Percentiles rank a stretch among this genome's conserved stretches.
Conservation (phyloP, 1,140 invertebrate species). For the Calosoma granatense region DNA sequence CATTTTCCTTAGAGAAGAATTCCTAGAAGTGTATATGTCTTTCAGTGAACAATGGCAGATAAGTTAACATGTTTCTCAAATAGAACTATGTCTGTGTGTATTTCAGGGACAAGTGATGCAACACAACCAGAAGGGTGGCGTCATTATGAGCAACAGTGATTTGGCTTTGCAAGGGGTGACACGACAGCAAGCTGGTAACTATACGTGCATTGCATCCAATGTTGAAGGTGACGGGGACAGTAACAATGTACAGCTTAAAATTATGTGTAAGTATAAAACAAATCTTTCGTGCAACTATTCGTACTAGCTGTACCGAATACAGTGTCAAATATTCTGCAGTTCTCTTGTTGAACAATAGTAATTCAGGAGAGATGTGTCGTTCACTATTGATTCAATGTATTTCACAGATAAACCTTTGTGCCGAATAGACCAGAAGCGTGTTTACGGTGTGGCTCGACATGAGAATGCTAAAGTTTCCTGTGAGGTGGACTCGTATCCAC, state of each 20-base stretch:
- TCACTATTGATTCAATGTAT: too few relatives aligned
- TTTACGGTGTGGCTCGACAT: slow-evolving; percentile 75
- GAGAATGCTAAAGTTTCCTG: slow-evolving; percentile 73
- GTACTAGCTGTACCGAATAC: too few relatives aligned
- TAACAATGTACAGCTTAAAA: slow-evolving; percentile 66
- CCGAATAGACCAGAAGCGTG: slow-evolving; percentile 59
- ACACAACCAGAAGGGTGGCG: slow-evolving; percentile 66
- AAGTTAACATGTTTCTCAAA: too few relatives aligned
- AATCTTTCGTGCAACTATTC: slow-evolving; percentile 19
- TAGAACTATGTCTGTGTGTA: too few relatives aligned
- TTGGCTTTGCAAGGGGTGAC: slow-evolving; percentile 69
- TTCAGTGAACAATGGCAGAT: too few relatives aligned
- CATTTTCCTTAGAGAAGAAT: too few relatives aligned
- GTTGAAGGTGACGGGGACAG: slow-evolving; percentile 80
- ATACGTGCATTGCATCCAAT: slow-evolving; percentile 78
- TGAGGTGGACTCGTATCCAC: slow-evolving; percentile 77
- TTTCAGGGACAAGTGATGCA: slow-evolving; percentile 67
- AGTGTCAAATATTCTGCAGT: neutral
- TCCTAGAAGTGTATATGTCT: too few relatives aligned
- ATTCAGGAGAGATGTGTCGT: too few relatives aligned
- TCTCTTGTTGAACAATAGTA: neutral
- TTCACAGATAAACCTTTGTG: slow-evolving; percentile 86
- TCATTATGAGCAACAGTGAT: slow-evolving; percentile 73
- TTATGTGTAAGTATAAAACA: slow-evolving; percentile 94
- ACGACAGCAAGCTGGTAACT: slow-evolving; percentile 70